Percentiles rank a stretch among this genome's conserved stretches.
phyloP scores from a whole-genome alignment of 2,797 vertebrate species.

The Diplodus sargus region DNA sequence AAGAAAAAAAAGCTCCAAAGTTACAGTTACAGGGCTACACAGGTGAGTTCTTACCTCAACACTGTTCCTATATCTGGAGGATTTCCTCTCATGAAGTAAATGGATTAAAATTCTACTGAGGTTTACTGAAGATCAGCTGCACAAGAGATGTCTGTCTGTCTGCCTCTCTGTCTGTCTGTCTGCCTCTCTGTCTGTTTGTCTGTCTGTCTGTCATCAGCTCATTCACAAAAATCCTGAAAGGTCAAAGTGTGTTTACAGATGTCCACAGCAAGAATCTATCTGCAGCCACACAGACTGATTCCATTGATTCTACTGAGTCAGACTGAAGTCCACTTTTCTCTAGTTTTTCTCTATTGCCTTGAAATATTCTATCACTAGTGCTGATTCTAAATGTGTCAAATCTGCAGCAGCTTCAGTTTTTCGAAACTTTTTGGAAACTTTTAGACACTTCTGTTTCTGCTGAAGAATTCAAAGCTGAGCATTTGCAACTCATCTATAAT shows the following conservation, averaged over 20 bases:
- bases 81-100: background rate
- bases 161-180: conserved; percentile 6
- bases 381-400: too few relatives aligned
- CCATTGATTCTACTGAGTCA: conserved; percentile 4
- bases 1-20: background rate
- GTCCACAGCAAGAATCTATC: conserved; percentile 7
- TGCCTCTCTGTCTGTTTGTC: too few relatives aligned
- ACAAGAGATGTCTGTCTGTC: background rate
- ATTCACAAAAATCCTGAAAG: conserved; percentile 52
- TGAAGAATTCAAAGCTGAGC: too few relatives aligned
- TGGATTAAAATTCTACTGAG: background rate
- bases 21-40: background rate
- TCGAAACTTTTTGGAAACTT: too few relatives aligned
- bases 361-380: too few relatives aligned
- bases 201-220: conserved; percentile 31
- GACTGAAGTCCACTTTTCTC: background rate
- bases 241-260: conserved; percentile 59
- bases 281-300: background rate
- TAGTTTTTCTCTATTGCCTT: too few relatives aligned
- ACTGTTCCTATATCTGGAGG: too few relatives aligned
- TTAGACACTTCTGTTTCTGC: too few relatives aligned
- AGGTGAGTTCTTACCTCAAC: too few relatives aligned
- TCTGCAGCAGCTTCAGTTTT: too few relatives aligned
- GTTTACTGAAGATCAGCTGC: conserved; percentile 6
- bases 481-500: too few relatives aligned